Percentiles rank a stretch among this genome's conserved stretches.
Evolutionary conservation across 2,888 invertebrate species (phyloP).

Genomic region (Serripes groenlandicus): DNA sequence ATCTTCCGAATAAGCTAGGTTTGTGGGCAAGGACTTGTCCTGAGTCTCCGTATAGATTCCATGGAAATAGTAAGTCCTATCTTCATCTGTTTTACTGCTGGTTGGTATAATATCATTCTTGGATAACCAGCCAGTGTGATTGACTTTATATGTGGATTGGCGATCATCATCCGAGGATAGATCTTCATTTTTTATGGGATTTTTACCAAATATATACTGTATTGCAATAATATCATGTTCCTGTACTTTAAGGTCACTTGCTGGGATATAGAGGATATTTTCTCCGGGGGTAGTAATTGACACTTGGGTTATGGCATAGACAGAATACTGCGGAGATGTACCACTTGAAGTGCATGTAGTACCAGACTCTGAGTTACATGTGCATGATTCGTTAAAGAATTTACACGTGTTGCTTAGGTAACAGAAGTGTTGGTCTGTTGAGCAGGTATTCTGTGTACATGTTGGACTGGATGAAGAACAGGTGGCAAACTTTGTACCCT

Average conservation of each 20-base stretch:
- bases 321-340: conserved; percentile 52
- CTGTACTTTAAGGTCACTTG: conserved; percentile 55
- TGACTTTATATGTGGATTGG: conserved; percentile 47
- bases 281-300: conserved; percentile 53
- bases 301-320: conserved; percentile 55
- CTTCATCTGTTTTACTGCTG: conserved; percentile 21
- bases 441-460: conserved; percentile 50
- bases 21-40: conserved; percentile 43
- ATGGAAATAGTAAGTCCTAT: conserved; percentile 67
- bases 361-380: conserved; percentile 61
- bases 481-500: conserved; percentile 52
- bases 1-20: conserved; percentile 55
- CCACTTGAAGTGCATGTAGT: conserved; percentile 23
- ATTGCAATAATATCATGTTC: conserved; percentile 73
- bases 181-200: conserved; percentile 66
- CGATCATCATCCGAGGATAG: conserved; percentile 45
- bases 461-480: conserved; percentile 49
- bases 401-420: conserved; percentile 68
- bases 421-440: conserved; percentile 67
- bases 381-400: conserved; percentile 68
- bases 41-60: conserved; percentile 63
- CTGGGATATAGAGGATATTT: conserved; percentile 35
- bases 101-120: conserved; percentile 26
- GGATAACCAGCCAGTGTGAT: conserved; percentile 45
- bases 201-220: conserved; percentile 52